Evolutionary conservation across 1,140 invertebrate species (phyloP).

Genomic region (Panulirus ornatus): DNA sequence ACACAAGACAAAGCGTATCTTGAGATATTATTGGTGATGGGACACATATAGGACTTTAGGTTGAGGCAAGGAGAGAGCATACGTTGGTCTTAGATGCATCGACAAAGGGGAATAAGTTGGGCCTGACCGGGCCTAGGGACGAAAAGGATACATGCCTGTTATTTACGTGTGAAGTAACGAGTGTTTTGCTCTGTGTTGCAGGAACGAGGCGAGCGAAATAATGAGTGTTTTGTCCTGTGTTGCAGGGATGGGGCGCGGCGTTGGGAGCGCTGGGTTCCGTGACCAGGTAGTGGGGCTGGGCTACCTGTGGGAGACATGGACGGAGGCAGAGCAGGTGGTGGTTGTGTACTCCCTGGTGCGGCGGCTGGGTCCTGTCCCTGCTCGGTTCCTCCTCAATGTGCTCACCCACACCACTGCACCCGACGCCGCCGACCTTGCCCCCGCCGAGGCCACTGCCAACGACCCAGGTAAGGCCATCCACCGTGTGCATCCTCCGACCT

Average conservation of each 20-base stretch:
- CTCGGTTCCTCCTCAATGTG: conserved; percentile 59
- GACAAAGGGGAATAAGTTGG: no score
- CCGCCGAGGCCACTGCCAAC: conserved; percentile 54
- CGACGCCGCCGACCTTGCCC: conserved; percentile 60
- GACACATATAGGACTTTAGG: no score
- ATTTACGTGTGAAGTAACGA: no score
- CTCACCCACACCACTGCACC: conserved; percentile 43
- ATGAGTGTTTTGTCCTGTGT: background rate
- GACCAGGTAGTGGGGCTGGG: conserved; percentile 67
- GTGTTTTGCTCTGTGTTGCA: no score
- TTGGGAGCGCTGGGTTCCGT: conserved; percentile 56
- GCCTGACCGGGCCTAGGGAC: no score
- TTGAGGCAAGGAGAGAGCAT: no score
- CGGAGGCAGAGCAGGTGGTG: conserved; percentile 66
- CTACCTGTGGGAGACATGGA: conserved; percentile 66
- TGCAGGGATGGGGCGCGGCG: conserved; percentile 63
- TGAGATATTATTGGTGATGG: no score
- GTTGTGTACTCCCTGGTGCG: conserved; percentile 66
- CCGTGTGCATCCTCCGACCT: no score
- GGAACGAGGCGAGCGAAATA: no score
- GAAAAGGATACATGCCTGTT: no score
- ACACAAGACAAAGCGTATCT: no score
- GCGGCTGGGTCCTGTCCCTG: conserved; percentile 50
- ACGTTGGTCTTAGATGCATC: no score
- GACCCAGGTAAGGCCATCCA: conserved; percentile 44